Percentiles rank a stretch among this genome's conserved stretches.
phyloP scores from a whole-genome alignment of 2,797 vertebrate genomes.

The Micrastur ruficollis region DNA sequence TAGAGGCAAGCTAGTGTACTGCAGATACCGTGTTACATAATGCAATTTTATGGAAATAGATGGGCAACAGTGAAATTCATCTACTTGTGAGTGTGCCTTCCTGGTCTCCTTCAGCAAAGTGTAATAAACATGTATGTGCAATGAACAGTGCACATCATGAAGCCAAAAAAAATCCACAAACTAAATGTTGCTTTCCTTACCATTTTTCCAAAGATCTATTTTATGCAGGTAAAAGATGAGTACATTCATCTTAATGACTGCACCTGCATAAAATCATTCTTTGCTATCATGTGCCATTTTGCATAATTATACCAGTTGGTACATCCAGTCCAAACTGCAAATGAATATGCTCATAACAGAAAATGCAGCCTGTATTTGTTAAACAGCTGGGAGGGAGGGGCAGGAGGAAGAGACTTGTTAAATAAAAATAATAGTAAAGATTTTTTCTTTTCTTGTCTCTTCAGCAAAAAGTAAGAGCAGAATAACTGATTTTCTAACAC shows the following conservation, averaged over 20 bases:
- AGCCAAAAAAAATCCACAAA: neutral
- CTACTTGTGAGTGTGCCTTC: neutral
- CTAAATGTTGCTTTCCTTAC: neutral
- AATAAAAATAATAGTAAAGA: neutral
- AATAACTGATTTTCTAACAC: neutral
- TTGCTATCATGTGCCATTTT: neutral
- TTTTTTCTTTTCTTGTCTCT: neutral
- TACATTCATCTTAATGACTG: neutral
- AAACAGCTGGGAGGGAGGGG: neutral
- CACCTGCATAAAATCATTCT: neutral
- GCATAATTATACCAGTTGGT: neutral
- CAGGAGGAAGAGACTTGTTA: neutral
- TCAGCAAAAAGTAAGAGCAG: neutral
- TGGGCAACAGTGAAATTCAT: neutral
- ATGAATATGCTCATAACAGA: neutral
- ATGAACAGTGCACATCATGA: neutral
- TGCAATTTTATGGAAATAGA: neutral
- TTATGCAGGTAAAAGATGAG: neutral
- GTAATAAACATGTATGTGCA: neutral
- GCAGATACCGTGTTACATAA: neutral
- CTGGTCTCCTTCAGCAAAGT: neutral
- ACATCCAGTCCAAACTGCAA: neutral
- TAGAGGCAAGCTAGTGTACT: neutral
- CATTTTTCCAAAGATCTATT: neutral
- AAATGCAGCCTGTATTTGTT: neutral